A percentile compares a stretch with the other conserved stretches of the same genome.
Evolutionary conservation across 2,113 vertebrate genomes (phyloP).

Genomic region (Cebidichthys violaceus): DNA sequence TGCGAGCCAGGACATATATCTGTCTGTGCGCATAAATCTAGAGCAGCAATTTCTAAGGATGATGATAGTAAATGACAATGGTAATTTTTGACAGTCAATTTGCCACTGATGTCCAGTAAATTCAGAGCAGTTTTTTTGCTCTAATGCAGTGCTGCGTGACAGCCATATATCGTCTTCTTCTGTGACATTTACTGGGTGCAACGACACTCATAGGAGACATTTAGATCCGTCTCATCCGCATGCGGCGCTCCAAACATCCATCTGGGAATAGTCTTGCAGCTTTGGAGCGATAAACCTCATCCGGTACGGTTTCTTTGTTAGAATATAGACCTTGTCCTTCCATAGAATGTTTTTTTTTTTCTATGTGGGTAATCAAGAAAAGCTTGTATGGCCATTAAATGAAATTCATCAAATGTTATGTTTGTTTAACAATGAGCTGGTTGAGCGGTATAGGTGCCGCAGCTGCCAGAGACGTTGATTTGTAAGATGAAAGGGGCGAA

Average conservation of each 20-base stretch:
- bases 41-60: conserved; percentile 65
- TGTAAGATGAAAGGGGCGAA: not conserved
- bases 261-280: conserved; percentile 78
- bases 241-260: conserved; percentile 77
- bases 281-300: conserved; percentile 81
- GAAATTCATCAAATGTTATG: conserved; percentile 40
- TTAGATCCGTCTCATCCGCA: conserved; percentile 79
- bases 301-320: conserved; percentile 63
- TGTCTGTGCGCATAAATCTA: conserved; percentile 68
- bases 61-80: conserved; percentile 79
- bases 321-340: conserved; percentile 63
- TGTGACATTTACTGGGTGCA: conserved; percentile 83
- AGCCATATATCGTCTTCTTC: conserved; percentile 77
- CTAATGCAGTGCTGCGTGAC: conserved; percentile 73
- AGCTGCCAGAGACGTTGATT: not conserved
- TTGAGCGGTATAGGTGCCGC: not conserved
- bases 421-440: conserved; percentile 51
- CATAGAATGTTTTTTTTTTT: conserved; percentile 20
- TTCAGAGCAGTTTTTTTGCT: conserved; percentile 62
- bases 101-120: conserved; percentile 80
- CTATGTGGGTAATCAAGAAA: conserved; percentile 39
- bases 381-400: conserved; percentile 19
- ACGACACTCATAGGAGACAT: conserved; percentile 83
- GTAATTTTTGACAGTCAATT: conserved; percentile 74
- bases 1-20: conserved; percentile 27